Percentiles rank a stretch among this genome's conserved stretches.
Evolutionary conservation across 2,797 vertebrate species (phyloP).

Genomic region (Clarias fuscus): DNA sequence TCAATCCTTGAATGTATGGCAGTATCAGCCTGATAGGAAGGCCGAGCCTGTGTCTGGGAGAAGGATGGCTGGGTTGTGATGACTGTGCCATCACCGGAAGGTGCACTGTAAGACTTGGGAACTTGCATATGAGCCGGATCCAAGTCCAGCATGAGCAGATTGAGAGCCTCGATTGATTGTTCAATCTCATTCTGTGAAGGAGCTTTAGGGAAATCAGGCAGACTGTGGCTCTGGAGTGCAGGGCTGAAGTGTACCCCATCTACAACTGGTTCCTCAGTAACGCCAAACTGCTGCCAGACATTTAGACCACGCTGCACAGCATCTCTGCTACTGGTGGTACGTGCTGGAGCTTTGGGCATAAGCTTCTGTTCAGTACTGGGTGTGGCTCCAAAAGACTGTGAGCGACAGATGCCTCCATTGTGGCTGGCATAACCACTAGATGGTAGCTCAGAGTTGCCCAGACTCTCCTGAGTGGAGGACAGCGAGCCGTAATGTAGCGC

Average conservation of each 20-base stretch:
- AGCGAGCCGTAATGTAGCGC: slow-evolving; percentile 53
- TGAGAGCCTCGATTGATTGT: slow-evolving; percentile 93
- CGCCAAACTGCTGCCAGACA: slow-evolving; percentile 90
- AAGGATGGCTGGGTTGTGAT: slow-evolving; percentile 82
- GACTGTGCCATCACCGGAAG: slow-evolving; percentile 69
- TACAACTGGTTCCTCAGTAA: slow-evolving; percentile 76
- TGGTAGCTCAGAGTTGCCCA: slow-evolving; percentile 48
- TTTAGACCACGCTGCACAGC: slow-evolving; percentile 94
- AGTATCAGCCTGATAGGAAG: slow-evolving; percentile 65
- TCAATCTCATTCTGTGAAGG: slow-evolving; percentile 93
- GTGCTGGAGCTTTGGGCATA: slow-evolving; percentile 85
- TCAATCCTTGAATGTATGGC: slow-evolving; percentile 57
- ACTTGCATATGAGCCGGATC: slow-evolving; percentile 71
- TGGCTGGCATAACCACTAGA: slow-evolving; percentile 72
- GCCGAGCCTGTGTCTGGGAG: slow-evolving; percentile 69
- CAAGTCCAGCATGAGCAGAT: slow-evolving; percentile 93
- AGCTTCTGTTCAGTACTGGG: slow-evolving; percentile 67
- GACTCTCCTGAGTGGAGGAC: slow-evolving; percentile 52
- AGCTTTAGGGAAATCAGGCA: slow-evolving; percentile 85
- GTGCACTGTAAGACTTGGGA: slow-evolving; percentile 87
- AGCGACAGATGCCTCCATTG: slow-evolving; percentile 78
- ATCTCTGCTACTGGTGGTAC: slow-evolving; percentile 92
- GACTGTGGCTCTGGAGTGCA: slow-evolving; percentile 75
- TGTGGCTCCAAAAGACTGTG: slow-evolving; percentile 80
- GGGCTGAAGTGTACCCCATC: slow-evolving; percentile 75